These are phyloP conservation scores for Silurus glanis DNA, from an alignment of 2,113 vertebrate species.

Conservation along the genomic window DNA sequence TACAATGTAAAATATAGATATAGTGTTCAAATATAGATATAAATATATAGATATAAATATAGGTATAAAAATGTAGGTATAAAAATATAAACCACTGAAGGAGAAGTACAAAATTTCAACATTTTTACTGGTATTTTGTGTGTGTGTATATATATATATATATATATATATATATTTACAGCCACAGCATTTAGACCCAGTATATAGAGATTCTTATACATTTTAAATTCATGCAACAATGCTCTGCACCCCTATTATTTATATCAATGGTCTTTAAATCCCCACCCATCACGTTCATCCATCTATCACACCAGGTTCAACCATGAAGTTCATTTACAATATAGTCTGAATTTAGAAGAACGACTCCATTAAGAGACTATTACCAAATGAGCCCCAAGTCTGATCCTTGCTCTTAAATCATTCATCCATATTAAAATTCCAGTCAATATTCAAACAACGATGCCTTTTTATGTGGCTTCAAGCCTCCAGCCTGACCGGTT, in stretches of 20 bases:
- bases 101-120: too few relatives aligned
- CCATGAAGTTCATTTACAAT: neutral
- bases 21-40: too few relatives aligned
- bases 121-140: too few relatives aligned
- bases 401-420: slow-evolving; percentile 40
- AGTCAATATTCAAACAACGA: slow-evolving; percentile 47
- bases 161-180: too few relatives aligned
- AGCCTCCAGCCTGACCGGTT: slow-evolving; percentile 38
- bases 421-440: slow-evolving; percentile 52
- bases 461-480: slow-evolving; percentile 46
- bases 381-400: slow-evolving; percentile 24
- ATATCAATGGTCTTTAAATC: neutral
- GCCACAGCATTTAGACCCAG: too few relatives aligned
- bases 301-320: neutral
- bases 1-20: too few relatives aligned
- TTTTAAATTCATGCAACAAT: too few relatives aligned
- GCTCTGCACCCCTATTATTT: neutral
- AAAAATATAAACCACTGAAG: too few relatives aligned
- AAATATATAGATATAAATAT: too few relatives aligned
- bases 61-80: too few relatives aligned
- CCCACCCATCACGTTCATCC: neutral
- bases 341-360: neutral
- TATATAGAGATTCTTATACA: too few relatives aligned
- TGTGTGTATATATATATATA: too few relatives aligned
- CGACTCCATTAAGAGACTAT: neutral